Conservation (phyloP, 2,797 vertebrate genomes). For the Pagetopsis macropterus region DNA sequence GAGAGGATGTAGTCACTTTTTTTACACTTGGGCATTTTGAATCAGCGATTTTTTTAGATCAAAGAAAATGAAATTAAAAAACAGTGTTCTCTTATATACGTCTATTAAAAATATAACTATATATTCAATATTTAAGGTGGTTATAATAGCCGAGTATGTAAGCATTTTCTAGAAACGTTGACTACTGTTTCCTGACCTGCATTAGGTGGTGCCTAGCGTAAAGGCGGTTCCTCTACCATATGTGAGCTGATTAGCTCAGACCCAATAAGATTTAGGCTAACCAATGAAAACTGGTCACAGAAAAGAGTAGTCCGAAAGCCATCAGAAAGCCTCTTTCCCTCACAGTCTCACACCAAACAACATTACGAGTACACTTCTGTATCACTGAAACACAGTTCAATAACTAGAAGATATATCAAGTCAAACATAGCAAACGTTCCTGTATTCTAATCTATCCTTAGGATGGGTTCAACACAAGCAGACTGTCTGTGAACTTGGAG, state of each 20-base stretch:
- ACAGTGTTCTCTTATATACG: conserved; percentile 89
- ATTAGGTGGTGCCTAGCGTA: conserved; percentile 82
- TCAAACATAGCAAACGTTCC: conserved; percentile 48
- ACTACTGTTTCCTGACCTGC: conserved; percentile 88
- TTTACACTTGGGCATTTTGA: conserved; percentile 90
- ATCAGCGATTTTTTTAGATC: conserved; percentile 88
- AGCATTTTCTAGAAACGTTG: conserved; percentile 91
- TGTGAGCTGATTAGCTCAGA: conserved; percentile 76
- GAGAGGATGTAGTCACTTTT: conserved; percentile 86
- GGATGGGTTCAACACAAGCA: conserved; percentile 68
- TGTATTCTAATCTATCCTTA: conserved; percentile 66
- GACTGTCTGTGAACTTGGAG: conserved; percentile 75
- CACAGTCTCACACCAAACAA: conserved; percentile 68
- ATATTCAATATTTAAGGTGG: conserved; percentile 90
- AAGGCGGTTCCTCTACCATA: conserved; percentile 79
- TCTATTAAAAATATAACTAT: conserved; percentile 89
- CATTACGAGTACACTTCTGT: conserved; percentile 61
- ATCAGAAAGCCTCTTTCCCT: conserved; percentile 62
- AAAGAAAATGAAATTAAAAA: conserved; percentile 85
- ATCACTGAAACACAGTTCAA: conserved; percentile 68
- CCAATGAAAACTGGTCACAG: conserved; percentile 73
- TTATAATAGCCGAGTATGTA: conserved; percentile 91
- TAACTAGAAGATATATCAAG: conserved; percentile 66
- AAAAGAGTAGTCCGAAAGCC: conserved; percentile 73
- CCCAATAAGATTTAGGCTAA: conserved; percentile 73